phyloP scores from a whole-genome alignment of 23 tunicate genomes.

The Trididemnum clinides region DNA sequence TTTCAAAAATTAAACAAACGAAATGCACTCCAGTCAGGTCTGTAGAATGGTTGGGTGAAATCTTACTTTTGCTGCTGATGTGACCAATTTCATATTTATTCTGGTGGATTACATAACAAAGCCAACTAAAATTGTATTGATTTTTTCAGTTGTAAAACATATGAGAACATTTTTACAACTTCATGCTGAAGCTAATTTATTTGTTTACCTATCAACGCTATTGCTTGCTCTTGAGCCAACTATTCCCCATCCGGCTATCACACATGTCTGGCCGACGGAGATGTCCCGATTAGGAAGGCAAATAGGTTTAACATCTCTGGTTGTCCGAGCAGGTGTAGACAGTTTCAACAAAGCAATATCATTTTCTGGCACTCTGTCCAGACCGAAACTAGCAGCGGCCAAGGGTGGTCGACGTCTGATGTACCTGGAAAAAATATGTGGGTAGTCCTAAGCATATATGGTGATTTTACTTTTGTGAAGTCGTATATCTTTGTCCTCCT shows the following conservation, averaged over 20 bases:
- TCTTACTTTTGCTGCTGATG: no score
- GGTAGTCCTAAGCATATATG: neutral
- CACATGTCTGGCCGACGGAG: conserved; percentile 56
- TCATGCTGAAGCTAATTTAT: no score
- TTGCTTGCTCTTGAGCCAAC: neutral
- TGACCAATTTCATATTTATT: no score
- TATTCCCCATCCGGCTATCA: conserved; percentile 83
- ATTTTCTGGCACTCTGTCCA: conserved; percentile 35
- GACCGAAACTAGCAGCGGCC: conserved; percentile 18
- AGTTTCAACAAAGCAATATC: conserved; percentile 68
- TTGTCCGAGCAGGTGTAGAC: neutral
- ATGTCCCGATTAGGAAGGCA: conserved; percentile 62
- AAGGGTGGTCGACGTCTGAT: neutral
- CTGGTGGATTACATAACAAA: no score
- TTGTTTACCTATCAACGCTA: neutral
- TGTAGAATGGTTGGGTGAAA: no score
- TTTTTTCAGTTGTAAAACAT: no score
- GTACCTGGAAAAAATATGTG: neutral
- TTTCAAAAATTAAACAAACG: no score
- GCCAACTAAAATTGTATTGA: no score
- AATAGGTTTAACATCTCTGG: conserved; percentile 31
- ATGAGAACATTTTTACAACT: no score
- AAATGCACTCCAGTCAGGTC: no score
- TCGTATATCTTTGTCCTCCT: no score
- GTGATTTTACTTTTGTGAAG: no score